Base-by-base conservation (phyloP, 2,113 vertebrate species). In the Urocynchramus pylzowi region DNA sequence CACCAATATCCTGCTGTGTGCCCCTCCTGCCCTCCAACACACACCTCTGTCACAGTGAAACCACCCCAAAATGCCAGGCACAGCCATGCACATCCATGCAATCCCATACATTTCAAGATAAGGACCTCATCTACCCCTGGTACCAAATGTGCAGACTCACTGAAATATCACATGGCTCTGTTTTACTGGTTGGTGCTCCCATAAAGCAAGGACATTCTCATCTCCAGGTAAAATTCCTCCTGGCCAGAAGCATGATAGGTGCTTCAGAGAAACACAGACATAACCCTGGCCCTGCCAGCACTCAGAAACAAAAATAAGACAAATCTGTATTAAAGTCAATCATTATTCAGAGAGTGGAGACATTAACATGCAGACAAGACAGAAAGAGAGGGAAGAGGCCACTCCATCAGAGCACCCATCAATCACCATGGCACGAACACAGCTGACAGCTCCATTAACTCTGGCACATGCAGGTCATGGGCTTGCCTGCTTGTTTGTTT, bases 341-440 rank as follows among this genome's bases (percentile, higher is more conserved):
- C 64, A 50, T 94, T 92, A 94, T 87, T 85, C 87, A 92, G 39
- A 3, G 18, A 71, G 69, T 49, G 20, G 41, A 78, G 60, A 73
- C 57, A 90, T 92, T 89, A 90, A 86, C 39, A 94, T 60, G 85
- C 84, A 93, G 93, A 91, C 76, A 76, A 87, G 91, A 64, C 69
- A 52, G 59, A 84, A 33, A 35, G 53, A 80, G n/a, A 79, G 30
- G n/a, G 53, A 96, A 95, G 91, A 89, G 24, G 73, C 64, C 73
- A 57, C 56, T 76, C 84, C 84, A 79, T 45, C 69, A 76, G 60
- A 81, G 53, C 7, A 5, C 13, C 57, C 52, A 93, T 95, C 91
- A 89, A 82, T 97, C 94, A 89, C 69, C 28, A 11, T 1, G 15
- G 53, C 87, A 90, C 0, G 0, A 77, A 50, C 59, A 83, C 30